Conservation (phyloP, 2,888 invertebrate species). For the Agrotis ipsilon region DNA sequence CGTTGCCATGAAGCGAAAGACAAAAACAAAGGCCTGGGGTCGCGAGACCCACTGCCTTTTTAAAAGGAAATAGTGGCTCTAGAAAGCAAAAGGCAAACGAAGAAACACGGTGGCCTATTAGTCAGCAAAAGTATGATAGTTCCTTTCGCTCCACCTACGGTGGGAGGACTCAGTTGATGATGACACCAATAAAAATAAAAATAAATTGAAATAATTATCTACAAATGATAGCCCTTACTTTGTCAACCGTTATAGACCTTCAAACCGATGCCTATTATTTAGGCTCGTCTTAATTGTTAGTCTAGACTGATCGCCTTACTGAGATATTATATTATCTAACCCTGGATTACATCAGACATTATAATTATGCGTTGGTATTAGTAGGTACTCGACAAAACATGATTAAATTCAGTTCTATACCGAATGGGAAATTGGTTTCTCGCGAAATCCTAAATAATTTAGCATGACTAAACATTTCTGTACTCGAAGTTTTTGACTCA, state of each 20-base stretch:
- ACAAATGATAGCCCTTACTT: not conserved
- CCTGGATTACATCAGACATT: slow-evolving; percentile 8
- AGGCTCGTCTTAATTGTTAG: slow-evolving; percentile 22
- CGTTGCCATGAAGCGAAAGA: too few relatives aligned
- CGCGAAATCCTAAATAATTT: not conserved
- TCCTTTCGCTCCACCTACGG: too few relatives aligned
- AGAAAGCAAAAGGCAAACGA: too few relatives aligned
- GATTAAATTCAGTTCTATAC: not conserved
- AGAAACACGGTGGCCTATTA: too few relatives aligned
- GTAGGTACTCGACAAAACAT: not conserved
- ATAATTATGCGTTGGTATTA: not conserved
- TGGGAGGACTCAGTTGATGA: too few relatives aligned
- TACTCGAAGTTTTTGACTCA: too few relatives aligned
- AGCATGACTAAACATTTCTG: not conserved
- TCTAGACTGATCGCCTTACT: slow-evolving; percentile 42
- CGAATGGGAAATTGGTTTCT: slow-evolving; percentile 5
- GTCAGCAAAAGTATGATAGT: too few relatives aligned
- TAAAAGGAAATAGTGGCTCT: too few relatives aligned
- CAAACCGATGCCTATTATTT: slow-evolving; percentile 20
- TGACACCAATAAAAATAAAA: too few relatives aligned
- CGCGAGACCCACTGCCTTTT: too few relatives aligned
- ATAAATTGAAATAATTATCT: not conserved
- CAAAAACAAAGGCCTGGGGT: too few relatives aligned
- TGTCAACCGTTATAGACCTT: not conserved
- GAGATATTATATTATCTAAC: slow-evolving; percentile 4